Base-by-base conservation (phyloP, 2,888 invertebrate species). In the Augiades crinisus region DNA sequence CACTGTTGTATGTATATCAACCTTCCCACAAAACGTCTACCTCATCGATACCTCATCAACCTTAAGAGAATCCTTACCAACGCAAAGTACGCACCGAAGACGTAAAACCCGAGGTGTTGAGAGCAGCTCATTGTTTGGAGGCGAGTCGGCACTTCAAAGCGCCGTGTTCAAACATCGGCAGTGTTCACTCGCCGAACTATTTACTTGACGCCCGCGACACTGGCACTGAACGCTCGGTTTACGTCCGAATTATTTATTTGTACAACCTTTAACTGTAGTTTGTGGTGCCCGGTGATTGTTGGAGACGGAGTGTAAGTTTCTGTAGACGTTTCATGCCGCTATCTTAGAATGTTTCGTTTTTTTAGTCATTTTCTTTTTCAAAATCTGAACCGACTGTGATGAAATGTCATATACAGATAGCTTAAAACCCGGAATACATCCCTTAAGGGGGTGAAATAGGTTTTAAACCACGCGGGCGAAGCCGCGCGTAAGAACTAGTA, bases 101-200 rank as follows among this genome's bases (percentile, higher is more conserved):
- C 27, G 36, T 36, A 24, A 44, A 30, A 36, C n/a, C 16, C 16
- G 5, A 36, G 36, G 36, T 36, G 36, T 27, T 36, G 46, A 46
- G 24, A n/a, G 46, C 36, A 17, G 5, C 17, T 37, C 46, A 38
- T 47, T 47, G 47, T 47, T 47, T 27, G 37, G 27, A n/a, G 27
- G 37, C 19, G 36, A 13, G 37, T 56, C 64, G 64, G 64, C 56
- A 58, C 61, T 60, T 63, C 62, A 64, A 64, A 63, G 61, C 44
- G 37, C 45, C 47, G 36, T 51, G 45, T 57, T 60, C 58, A 61
- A 57, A 62, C 56, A 59, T 53, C 49, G 38, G 78, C 71, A 78
- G 66, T 69, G 69, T 53, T 59, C 54, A 53, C 45, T 58, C 56
- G 54, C 55, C 59, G 55, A 47, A 56, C 54, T 58, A 56, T 62